These are phyloP conservation scores for Hypsopygia costalis DNA, from an alignment of 2,888 invertebrate species.

Conservation along the genomic window DNA sequence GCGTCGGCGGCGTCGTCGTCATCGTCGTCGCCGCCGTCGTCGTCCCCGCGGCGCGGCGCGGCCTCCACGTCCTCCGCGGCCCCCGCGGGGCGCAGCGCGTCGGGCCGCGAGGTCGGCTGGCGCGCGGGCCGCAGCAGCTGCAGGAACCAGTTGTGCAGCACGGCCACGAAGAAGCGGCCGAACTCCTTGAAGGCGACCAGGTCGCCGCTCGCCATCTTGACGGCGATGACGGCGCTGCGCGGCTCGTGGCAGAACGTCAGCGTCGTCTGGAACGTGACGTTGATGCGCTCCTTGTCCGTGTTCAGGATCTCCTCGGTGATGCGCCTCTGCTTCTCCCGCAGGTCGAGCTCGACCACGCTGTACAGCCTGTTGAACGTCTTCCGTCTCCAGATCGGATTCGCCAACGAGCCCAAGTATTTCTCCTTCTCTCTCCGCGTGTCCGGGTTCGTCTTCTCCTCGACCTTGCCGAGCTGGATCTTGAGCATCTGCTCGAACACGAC, in stretches of 20 bases:
- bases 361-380: conserved; percentile 30
- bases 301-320: conserved; percentile 46
- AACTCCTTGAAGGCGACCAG: conserved; percentile 37
- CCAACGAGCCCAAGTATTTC: conserved; percentile 32
- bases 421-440: conserved; percentile 36
- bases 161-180: conserved; percentile 42
- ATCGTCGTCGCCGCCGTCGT: no score
- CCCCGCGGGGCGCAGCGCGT: not conserved
- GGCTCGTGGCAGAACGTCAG: conserved; percentile 32
- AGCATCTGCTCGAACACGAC: conserved; percentile 46
- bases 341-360: conserved; percentile 19
- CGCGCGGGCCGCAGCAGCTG: conserved; percentile 30
- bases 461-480: conserved; percentile 31
- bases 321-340: conserved; percentile 36
- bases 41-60: not conserved
- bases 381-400: conserved; percentile 49
- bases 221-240: conserved; percentile 23
- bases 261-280: conserved; percentile 38
- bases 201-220: conserved; percentile 36
- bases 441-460: conserved; percentile 31
- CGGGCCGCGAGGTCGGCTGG: conserved; percentile 2
- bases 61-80: not conserved
- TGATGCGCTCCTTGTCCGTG: conserved; percentile 23
- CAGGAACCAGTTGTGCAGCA: conserved; percentile 40
- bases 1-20: not conserved